Percentiles rank a stretch among this genome's conserved stretches.
phyloP scores from a whole-genome alignment of 2,888 invertebrate species.

The Frankliniella intonsa region DNA sequence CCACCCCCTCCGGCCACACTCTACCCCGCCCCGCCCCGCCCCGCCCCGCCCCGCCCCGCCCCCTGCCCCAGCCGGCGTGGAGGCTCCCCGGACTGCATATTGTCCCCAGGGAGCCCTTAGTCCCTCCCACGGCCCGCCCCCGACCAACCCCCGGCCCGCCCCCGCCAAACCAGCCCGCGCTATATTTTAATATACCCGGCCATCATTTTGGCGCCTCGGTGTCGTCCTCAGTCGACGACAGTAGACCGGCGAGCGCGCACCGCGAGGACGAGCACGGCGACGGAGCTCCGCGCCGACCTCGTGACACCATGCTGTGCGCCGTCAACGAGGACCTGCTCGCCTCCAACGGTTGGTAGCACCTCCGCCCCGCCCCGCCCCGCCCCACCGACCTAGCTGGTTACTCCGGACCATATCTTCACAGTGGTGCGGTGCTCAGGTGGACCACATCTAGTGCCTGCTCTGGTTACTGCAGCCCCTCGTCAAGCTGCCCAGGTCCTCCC shows the following conservation, averaged over 20 bases:
- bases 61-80: background rate
- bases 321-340: conserved; percentile 22
- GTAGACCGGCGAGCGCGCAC: background rate
- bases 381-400: too few species aligned
- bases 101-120: conserved; percentile 13
- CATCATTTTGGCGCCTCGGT: conserved; percentile 10
- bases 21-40: too few species aligned
- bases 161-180: background rate
- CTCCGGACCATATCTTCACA: too few species aligned
- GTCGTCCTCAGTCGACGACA: background rate
- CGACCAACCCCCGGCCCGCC: background rate
- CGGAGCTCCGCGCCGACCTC: background rate
- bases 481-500: too few species aligned
- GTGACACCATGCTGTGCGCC: conserved; percentile 5
- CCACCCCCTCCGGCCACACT: too few species aligned
- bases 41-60: background rate
- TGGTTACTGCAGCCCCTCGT: too few species aligned
- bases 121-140: conserved; percentile 3
- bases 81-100: conserved; percentile 5
- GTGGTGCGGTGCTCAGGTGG: too few species aligned
- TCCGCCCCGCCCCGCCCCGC: too few species aligned
- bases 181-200: conserved; percentile 9
- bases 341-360: too few species aligned
- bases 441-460: too few species aligned
- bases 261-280: background rate